A percentile compares a stretch with the other conserved stretches of the same genome.
phyloP scores from a whole-genome alignment of 2,113 vertebrate species.

The Ranitomeya imitator region DNA sequence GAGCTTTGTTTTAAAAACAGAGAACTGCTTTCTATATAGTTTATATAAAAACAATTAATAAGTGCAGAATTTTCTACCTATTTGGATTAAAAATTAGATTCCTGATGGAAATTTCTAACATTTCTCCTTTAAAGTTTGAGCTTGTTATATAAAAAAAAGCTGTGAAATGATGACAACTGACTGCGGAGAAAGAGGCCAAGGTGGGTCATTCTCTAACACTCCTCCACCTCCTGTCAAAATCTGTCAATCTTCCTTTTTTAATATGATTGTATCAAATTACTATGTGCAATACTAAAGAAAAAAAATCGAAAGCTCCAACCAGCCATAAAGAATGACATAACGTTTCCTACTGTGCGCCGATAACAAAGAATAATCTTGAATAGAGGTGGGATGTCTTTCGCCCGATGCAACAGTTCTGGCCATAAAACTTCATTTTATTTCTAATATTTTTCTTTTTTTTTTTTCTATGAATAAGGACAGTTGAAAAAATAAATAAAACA shows the following conservation, averaged over 20 bases:
- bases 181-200: background rate
- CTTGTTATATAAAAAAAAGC: no score
- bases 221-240: background rate
- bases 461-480: no score
- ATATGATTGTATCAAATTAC: background rate
- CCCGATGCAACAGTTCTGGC: background rate
- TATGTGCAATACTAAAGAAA: background rate
- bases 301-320: background rate
- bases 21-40: no score
- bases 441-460: no score
- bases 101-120: background rate
- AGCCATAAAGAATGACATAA: background rate
- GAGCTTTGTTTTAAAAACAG: no score
- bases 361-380: background rate
- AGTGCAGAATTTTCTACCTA: background rate
- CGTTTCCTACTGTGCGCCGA: background rate
- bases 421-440: background rate
- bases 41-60: background rate
- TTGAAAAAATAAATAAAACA: background rate
- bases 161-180: background rate
- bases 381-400: background rate
- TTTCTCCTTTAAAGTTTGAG: background rate
- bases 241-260: background rate
- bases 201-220: background rate
- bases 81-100: background rate